These are phyloP conservation scores for Orgyia antiqua DNA, from an alignment of 2,888 invertebrate species.

Conservation along the genomic window DNA sequence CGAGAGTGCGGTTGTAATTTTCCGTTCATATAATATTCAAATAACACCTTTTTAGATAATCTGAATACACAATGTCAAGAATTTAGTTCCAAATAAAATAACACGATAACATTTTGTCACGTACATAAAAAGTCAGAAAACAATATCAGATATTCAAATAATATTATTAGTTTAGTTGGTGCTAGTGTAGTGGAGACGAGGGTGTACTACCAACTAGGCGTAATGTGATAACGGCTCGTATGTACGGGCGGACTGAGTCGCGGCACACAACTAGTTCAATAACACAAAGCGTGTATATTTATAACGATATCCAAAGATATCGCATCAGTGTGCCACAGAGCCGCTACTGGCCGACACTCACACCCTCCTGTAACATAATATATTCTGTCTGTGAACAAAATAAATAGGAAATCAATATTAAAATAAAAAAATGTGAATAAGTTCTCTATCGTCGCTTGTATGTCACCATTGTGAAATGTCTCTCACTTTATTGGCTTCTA, in stretches of 20 bases:
- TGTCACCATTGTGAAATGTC: no score
- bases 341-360: neutral
- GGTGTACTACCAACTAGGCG: neutral
- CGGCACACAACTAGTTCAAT: slow-evolving; percentile 23
- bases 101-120: neutral
- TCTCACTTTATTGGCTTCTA: no score
- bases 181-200: neutral
- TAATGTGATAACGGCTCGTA: slow-evolving; percentile 9
- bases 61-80: no score
- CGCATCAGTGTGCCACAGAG: slow-evolving; percentile 25
- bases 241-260: slow-evolving; percentile 3
- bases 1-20: no score
- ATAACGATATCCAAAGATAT: slow-evolving; percentile 38
- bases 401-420: slow-evolving; percentile 10
- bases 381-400: neutral
- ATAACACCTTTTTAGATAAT: no score
- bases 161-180: neutral
- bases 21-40: no score
- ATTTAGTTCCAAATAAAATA: no score
- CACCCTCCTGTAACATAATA: no score
- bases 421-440: no score
- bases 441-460: no score
- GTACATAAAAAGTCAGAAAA: neutral
- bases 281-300: slow-evolving; percentile 36
- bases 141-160: slow-evolving; percentile 1